Evolutionary conservation across 2,888 invertebrate species (phyloP), one percentile per base, ranked within the genome.

Genomic region (Pandemis cinnamomeana): DNA sequence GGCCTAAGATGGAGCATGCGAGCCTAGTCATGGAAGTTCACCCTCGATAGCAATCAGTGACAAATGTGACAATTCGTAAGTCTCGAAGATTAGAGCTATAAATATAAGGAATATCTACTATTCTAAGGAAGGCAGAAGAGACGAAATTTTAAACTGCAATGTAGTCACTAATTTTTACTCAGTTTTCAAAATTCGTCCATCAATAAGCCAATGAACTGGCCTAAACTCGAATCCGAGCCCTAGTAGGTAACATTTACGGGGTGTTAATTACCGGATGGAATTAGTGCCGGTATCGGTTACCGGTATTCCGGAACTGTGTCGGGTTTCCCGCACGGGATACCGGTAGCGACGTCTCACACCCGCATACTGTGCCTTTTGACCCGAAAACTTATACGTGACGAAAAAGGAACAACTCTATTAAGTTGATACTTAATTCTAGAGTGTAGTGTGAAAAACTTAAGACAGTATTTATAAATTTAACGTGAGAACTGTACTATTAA

Each of bases 211-310:
- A 0, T 63, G 20, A 20, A 46, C 13, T n/a, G 8, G 15, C 42
- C n/a, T 53, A 42, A 27, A 53, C 55, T n/a, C n/a, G 64, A 73
- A 69, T 73, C 69, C 42, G 20, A 66, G 44, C 20, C 51, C 46
- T n/a, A 61, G 41, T 63, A n/a, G n/a, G n/a, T n/a, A 75, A 72
- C 71, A 71, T 71, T 71, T 72, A 67, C 62, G 60, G 71, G 79
- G 81, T 80, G 75, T 81, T 78, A 77, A 78, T 81, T 81, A 82
- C 81, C 75, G 72, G 75, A 79, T 75, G 78, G 80, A 74, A 78
- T 81, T 80, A 78, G 67, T 71, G 62, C 64, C 53, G 48, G 75
- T 77, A 78, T 80, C 76, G 61, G 78, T 77, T 76, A 76, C 78
- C 79, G 79, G 76, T 74, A 69, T 58, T 60, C 69, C 69, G 68